Evolutionary conservation across 2,113 vertebrate species (phyloP).

Genomic region (Mormyrus iriodes): DNA sequence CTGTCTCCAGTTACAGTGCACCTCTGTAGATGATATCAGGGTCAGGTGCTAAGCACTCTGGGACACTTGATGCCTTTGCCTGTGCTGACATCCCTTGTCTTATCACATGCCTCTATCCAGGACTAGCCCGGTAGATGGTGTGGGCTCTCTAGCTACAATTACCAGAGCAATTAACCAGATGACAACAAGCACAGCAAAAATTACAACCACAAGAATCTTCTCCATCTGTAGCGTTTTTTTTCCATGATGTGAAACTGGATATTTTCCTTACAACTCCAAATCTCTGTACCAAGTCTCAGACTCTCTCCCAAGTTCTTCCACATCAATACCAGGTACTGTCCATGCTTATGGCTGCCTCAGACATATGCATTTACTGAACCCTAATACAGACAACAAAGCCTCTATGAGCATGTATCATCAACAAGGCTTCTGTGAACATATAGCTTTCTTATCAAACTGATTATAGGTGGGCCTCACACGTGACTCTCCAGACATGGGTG

Average conservation of each 20-base stretch:
- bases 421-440: not conserved
- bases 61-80: not conserved
- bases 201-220: not conserved
- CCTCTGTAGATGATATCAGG: constrained; percentile 21
- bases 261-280: not conserved
- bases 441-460: not conserved
- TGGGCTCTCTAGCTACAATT: not conserved
- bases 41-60: not conserved
- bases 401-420: not conserved
- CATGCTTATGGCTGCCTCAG: not conserved
- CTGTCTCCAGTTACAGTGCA: constrained; percentile 17
- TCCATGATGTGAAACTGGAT: not conserved
- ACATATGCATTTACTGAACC: not conserved
- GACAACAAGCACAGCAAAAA: not conserved
- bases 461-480: not conserved
- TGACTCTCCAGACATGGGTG: not conserved
- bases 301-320: not conserved
- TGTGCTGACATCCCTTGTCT: not conserved
- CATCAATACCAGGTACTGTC: not conserved
- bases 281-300: not conserved
- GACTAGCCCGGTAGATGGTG: not conserved
- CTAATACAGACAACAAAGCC: not conserved
- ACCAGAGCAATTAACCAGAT: not conserved
- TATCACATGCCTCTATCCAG: not conserved
- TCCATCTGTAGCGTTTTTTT: not conserved